These are phyloP conservation scores for Labeo calbasu DNA, from an alignment of 2,797 vertebrate genomes.

Conservation along the genomic window DNA sequence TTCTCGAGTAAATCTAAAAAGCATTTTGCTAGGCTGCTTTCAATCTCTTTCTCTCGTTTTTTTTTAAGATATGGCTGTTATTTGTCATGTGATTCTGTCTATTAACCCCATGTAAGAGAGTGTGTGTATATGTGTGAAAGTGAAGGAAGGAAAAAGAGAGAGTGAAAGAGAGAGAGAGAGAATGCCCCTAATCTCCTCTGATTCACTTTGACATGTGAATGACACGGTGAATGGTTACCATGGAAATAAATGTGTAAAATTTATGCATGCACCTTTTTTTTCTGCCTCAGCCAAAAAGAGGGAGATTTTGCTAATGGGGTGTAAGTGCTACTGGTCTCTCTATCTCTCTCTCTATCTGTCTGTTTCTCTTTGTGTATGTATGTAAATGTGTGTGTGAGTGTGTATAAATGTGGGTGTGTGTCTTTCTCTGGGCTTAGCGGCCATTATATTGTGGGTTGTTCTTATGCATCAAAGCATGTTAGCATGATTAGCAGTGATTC, in stretches of 20 bases:
- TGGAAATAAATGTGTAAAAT: slow-evolving; percentile 98
- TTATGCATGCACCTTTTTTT: slow-evolving; percentile 98
- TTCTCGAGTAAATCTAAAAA: neutral
- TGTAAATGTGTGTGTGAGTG: slow-evolving; percentile 28
- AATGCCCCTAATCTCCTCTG: slow-evolving; percentile 93
- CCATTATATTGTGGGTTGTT: slow-evolving; percentile 28
- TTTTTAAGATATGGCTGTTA: slow-evolving; percentile 65
- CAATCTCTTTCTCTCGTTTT: neutral
- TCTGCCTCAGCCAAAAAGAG: slow-evolving; percentile 54
- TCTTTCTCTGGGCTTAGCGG: slow-evolving; percentile 8
- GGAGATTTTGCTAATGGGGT: slow-evolving; percentile 98
- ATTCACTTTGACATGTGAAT: slow-evolving; percentile 99
- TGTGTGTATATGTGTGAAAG: neutral
- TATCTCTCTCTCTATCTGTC: slow-evolving; percentile 52
- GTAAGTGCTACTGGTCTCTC: slow-evolving; percentile 70
- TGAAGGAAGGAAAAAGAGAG: slow-evolving; percentile 44
- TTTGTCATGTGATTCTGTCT: slow-evolving; percentile 78
- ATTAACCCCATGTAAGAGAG: slow-evolving; percentile 38
- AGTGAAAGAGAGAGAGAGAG: slow-evolving; percentile 66
- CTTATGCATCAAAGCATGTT: slow-evolving; percentile 43
- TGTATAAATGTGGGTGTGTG: slow-evolving; percentile 22
- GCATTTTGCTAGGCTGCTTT: neutral
- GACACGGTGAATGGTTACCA: slow-evolving; percentile 98
- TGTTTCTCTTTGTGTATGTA: slow-evolving; percentile 42
- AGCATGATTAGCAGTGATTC: slow-evolving; percentile 29